Percentiles rank a stretch among this genome's conserved stretches.
Conservation (phyloP, 2,113 vertebrate genomes). For the Origma solitaria region DNA sequence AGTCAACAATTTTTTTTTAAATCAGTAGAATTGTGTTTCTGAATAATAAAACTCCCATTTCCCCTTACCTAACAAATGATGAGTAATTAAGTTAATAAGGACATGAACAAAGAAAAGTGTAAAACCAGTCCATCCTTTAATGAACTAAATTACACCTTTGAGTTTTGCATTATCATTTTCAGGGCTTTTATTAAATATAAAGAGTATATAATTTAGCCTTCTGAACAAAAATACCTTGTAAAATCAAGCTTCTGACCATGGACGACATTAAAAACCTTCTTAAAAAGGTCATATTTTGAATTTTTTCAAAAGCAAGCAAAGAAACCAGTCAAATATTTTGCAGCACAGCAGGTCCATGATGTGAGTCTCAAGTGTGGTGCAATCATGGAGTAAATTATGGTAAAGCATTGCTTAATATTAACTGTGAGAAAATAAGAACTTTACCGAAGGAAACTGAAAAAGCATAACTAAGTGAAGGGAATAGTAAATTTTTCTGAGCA, state of each 20-base stretch:
- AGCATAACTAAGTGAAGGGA: background rate
- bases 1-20: background rate
- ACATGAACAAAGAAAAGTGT: background rate
- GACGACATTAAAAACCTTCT: background rate
- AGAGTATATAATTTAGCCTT: background rate
- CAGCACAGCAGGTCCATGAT: background rate
- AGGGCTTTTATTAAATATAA: background rate
- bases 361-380: background rate
- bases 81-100: background rate
- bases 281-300: background rate
- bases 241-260: background rate
- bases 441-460: background rate
- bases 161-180: background rate
- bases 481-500: background rate
- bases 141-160: background rate
- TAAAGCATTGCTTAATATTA: background rate
- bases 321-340: background rate
- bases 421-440: background rate
- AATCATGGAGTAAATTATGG: background rate
- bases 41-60: background rate
- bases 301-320: background rate
- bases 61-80: background rate
- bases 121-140: background rate
- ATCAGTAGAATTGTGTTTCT: background rate
- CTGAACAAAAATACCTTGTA: background rate